Evolutionary conservation across 2,888 invertebrate species (phyloP).

Genomic region (Xanthostigma xanthostigma): DNA sequence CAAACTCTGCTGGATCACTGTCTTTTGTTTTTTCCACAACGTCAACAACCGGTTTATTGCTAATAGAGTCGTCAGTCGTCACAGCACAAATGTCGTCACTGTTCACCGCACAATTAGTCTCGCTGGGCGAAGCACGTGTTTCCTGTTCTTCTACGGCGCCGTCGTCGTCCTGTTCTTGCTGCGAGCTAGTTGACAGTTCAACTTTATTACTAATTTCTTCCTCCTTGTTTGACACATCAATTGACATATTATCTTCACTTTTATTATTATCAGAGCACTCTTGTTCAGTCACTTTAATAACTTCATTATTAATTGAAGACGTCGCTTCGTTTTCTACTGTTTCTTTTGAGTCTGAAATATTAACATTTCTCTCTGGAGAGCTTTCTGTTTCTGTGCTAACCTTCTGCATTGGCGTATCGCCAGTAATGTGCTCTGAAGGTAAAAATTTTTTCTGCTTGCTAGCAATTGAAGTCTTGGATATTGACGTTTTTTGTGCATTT

Average conservation of each 20-base stretch:
- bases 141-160: constrained; percentile 15
- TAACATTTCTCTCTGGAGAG: not conserved
- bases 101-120: no score
- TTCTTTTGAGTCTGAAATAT: no score
- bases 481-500: no score
- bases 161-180: constrained; percentile 5
- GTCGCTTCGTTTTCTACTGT: no score
- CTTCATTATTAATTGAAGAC: not conserved
- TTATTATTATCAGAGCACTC: not conserved
- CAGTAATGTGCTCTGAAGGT: constrained; percentile 4
- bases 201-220: not conserved
- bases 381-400: not conserved
- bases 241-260: not conserved
- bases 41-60: no score
- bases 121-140: constrained; percentile 9
- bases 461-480: no score
- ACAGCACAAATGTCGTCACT: no score
- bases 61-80: no score
- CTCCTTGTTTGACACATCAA: not conserved
- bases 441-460: not conserved
- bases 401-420: not conserved
- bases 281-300: not conserved
- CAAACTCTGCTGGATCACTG: no score
- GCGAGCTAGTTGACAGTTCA: constrained; percentile 5
- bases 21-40: no score